Conservation (phyloP, 2,888 invertebrate species). For the Pristionchus maxplancki region DNA sequence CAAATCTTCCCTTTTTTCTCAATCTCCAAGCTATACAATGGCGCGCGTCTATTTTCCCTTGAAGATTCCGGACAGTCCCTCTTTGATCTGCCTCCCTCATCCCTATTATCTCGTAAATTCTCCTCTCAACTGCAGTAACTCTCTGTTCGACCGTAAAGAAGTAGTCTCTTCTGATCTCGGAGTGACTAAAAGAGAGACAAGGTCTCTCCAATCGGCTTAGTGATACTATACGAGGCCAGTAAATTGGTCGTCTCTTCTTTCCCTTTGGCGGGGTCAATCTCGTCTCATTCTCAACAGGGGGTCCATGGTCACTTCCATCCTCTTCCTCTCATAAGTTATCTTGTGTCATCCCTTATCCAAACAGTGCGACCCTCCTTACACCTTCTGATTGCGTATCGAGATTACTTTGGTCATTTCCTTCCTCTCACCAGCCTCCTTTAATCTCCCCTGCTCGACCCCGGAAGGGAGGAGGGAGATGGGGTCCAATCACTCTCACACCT, state of each 20-base stretch:
- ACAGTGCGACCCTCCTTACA: neutral
- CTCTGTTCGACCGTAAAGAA: constrained; percentile 32
- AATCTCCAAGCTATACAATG: constrained; percentile 18
- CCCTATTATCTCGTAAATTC: constrained; percentile 1
- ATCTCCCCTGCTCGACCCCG: neutral
- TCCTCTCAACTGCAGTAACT: neutral
- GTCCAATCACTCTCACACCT: constrained; percentile 26
- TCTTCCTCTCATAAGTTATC: constrained; percentile 28
- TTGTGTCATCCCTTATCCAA: constrained; percentile 36
- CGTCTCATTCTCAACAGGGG: constrained; percentile 35
- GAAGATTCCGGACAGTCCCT: constrained; percentile 15
- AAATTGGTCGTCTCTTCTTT: constrained; percentile 8
- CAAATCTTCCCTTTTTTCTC: constrained; percentile 30
- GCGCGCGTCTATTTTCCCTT: constrained; percentile 27
- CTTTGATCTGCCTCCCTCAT: neutral
- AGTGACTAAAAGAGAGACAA: neutral
- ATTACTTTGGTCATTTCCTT: constrained; percentile 22
- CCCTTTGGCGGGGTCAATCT: constrained; percentile 27
- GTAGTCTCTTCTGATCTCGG: constrained; percentile 42
- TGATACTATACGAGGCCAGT: constrained; percentile 19
- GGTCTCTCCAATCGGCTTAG: constrained; percentile 1
- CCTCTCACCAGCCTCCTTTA: constrained; percentile 10
- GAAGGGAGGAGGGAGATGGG: neutral
- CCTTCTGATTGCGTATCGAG: constrained; percentile 7
- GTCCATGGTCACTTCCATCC: constrained; percentile 41